Evolutionary conservation across 2,113 vertebrate genomes (phyloP).

Genomic region (Poeciliopsis turrubarensis): DNA sequence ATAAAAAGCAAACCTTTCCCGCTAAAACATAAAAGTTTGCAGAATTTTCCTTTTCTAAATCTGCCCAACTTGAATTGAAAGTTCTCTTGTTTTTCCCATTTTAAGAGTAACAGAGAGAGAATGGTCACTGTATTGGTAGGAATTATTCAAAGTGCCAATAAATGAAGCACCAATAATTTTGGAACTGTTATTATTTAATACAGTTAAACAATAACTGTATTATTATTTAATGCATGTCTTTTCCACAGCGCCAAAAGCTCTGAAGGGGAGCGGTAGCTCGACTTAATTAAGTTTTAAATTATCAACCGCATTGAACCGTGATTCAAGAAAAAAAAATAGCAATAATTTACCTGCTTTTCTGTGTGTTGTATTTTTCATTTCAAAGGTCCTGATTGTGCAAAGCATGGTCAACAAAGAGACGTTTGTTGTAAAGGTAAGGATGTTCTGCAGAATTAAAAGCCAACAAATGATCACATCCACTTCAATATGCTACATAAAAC

Average conservation of each 20-base stretch:
- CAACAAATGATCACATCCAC: neutral
- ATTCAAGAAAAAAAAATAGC: neutral
- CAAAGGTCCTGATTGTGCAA: slow-evolving; percentile 91
- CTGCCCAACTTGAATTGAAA: no score
- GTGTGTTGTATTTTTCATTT: slow-evolving; percentile 32
- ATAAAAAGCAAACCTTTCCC: neutral
- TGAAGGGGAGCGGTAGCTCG: neutral
- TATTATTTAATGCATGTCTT: neutral
- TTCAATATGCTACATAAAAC: slow-evolving; percentile 2
- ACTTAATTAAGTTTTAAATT: slow-evolving; percentile 3
- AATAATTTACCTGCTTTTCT: slow-evolving; percentile 2
- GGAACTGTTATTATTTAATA: neutral
- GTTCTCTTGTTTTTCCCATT: neutral
- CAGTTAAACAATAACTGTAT: neutral
- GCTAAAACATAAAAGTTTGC: neutral
- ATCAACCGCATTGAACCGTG: neutral
- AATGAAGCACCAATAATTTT: no score
- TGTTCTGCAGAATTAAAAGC: neutral
- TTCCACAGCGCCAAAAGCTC: no score
- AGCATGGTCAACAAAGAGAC: slow-evolving; percentile 87
- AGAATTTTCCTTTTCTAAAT: neutral
- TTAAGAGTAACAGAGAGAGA: neutral
- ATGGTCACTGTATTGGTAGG: neutral
- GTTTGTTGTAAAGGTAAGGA: slow-evolving; percentile 93
- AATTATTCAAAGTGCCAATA: no score